phyloP scores from a whole-genome alignment of 2,888 invertebrate genomes.

The Ennomos fuscantarius region DNA sequence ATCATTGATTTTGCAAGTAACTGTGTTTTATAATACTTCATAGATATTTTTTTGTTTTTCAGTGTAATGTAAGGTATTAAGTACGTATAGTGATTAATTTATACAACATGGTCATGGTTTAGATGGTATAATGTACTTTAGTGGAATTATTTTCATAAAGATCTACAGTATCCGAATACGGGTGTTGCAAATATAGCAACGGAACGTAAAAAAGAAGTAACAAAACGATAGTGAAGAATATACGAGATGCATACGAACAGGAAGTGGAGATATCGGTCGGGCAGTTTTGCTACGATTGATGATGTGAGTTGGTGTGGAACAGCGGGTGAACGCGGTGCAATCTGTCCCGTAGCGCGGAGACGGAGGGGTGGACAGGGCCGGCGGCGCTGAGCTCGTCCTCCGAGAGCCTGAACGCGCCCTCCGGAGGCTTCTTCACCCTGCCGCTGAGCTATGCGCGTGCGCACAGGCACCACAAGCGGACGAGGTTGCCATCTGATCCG shows the following conservation, averaged over 20 bases:
- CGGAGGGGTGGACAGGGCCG: slow-evolving; percentile 69
- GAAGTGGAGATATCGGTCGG: not conserved
- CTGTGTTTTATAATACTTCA: slow-evolving; percentile 4
- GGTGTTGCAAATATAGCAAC: not conserved
- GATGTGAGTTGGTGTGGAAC: slow-evolving; percentile 12
- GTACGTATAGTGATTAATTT: slow-evolving; percentile 13
- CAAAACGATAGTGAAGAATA: slow-evolving; percentile 7
- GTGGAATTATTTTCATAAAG: slow-evolving; percentile 5
- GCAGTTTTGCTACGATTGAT: not conserved
- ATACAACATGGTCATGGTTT: not conserved
- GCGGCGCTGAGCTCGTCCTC: slow-evolving; percentile 85
- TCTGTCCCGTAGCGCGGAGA: slow-evolving; percentile 61
- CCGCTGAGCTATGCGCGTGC: slow-evolving; percentile 92
- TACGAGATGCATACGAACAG: not conserved
- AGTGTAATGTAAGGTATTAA: slow-evolving; percentile 16
- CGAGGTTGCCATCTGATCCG: slow-evolving; percentile 86
- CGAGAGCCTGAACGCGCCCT: slow-evolving; percentile 86
- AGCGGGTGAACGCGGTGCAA: slow-evolving; percentile 27
- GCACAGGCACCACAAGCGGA: slow-evolving; percentile 91
- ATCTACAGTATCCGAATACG: not conserved
- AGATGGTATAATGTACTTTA: slow-evolving; percentile 3
- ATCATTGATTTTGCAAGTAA: not conserved
- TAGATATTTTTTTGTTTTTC: slow-evolving; percentile 12
- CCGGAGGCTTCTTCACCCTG: slow-evolving; percentile 88
- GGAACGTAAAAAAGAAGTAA: not conserved